Conservation (phyloP, 2,888 invertebrate genomes). For the Eugnorisma glareosa region DNA sequence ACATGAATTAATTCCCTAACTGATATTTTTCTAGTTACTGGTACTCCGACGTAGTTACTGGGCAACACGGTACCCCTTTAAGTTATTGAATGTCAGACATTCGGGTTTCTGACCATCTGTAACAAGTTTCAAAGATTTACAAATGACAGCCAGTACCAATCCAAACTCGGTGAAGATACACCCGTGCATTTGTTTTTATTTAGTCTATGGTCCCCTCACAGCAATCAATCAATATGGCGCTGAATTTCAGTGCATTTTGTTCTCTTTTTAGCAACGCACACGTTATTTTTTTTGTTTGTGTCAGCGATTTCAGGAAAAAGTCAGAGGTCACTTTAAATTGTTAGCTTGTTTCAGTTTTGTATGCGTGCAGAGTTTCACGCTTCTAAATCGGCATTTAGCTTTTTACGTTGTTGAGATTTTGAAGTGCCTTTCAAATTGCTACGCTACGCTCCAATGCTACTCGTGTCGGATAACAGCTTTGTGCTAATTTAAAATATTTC, state of each 20-base stretch:
- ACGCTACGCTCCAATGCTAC: background rate
- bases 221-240: no score
- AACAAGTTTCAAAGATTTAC: background rate
- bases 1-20: background rate
- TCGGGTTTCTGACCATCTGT: background rate
- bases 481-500: background rate
- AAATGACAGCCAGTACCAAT: background rate
- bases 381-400: slow-evolving; percentile 17
- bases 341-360: slow-evolving; percentile 11
- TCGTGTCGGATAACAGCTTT: slow-evolving; percentile 1
- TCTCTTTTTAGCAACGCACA: background rate
- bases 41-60: background rate
- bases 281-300: background rate
- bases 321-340: background rate
- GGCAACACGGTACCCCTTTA: background rate
- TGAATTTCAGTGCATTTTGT: background rate
- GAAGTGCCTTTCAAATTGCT: slow-evolving; percentile 27
- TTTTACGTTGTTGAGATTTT: slow-evolving; percentile 21
- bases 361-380: slow-evolving; percentile 12
- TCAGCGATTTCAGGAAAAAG: background rate
- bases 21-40: background rate
- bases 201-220: background rate
- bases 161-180: background rate
- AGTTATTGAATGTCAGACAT: background rate
- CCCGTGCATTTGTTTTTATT: background rate